These are phyloP conservation scores for Natator depressus DNA, from an alignment of 2,113 vertebrate species.

Conservation along the genomic window DNA sequence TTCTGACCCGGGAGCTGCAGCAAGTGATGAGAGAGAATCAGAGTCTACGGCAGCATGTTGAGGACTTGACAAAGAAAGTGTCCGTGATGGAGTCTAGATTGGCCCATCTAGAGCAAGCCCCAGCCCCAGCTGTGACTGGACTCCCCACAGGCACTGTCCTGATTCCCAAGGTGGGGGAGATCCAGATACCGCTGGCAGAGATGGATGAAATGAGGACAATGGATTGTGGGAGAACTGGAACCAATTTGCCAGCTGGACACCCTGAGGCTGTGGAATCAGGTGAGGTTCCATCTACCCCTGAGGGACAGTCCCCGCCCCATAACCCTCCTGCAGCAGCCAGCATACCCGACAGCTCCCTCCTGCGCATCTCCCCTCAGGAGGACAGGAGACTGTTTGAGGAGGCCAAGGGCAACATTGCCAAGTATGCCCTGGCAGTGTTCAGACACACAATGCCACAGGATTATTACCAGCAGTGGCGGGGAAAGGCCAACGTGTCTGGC, in stretches of 20 bases:
- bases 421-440: neutral
- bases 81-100: neutral
- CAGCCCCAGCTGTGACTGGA: neutral
- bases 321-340: neutral
- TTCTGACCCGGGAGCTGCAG: neutral
- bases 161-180: neutral
- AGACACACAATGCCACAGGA: neutral
- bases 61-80: neutral
- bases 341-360: neutral
- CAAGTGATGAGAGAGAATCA: neutral
- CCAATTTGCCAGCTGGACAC: neutral
- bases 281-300: neutral
- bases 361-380: neutral
- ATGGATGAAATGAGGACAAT: neutral
- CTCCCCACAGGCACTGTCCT: neutral
- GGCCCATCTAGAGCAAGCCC: neutral
- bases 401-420: neutral
- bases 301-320: neutral
- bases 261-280: neutral
- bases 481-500: neutral
- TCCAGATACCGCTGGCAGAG: neutral
- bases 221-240: neutral
- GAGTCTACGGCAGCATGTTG: neutral
- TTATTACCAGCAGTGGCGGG: neutral
- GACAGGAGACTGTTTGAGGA: neutral